Evolutionary conservation across 1,140 invertebrate genomes (phyloP).

Genomic region (Macrosteles quadrilineatus): DNA sequence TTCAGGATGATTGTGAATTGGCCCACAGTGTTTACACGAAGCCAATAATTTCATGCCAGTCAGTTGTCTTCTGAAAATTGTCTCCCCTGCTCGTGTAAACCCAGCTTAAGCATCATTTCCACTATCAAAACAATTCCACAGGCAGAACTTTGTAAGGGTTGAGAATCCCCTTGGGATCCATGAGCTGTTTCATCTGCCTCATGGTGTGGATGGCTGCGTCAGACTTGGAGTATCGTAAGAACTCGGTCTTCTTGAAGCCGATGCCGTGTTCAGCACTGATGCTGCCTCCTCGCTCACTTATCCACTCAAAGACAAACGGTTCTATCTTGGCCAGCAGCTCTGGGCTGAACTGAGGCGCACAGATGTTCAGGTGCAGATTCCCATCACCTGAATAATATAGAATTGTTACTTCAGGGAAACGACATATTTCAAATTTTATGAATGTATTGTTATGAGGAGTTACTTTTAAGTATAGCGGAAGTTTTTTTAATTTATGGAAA

Average conservation of each 20-base stretch:
- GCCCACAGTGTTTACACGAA: too few species aligned
- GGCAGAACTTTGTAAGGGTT: conserved; percentile 81
- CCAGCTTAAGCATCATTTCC: too few species aligned
- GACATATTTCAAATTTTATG: too few species aligned
- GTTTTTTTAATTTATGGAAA: too few species aligned
- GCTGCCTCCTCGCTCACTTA: conserved; percentile 76
- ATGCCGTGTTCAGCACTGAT: conserved; percentile 96
- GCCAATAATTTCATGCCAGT: too few species aligned
- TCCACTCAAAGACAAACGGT: conserved; percentile 89
- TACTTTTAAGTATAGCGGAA: too few species aligned
- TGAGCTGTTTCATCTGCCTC: conserved; percentile 76
- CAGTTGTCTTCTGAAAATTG: too few species aligned
- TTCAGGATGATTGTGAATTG: too few species aligned
- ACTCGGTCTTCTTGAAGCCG: conserved; percentile 87
- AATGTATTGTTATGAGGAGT: too few species aligned
- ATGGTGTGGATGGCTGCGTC: conserved; percentile 74
- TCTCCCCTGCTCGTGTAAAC: too few species aligned
- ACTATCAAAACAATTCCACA: too few species aligned
- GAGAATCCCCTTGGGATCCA: conserved; percentile 92
- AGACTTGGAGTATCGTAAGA: conserved; percentile 83
- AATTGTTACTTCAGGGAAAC: too few species aligned
- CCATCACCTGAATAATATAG: conserved; percentile 68
- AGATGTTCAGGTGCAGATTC: conserved; percentile 89
- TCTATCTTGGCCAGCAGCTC: conserved; percentile 48
- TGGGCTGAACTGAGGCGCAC: neutral